These are phyloP conservation scores for Ptilonorhynchus violaceus DNA, from an alignment of 2,113 vertebrate genomes.

Conservation along the genomic window DNA sequence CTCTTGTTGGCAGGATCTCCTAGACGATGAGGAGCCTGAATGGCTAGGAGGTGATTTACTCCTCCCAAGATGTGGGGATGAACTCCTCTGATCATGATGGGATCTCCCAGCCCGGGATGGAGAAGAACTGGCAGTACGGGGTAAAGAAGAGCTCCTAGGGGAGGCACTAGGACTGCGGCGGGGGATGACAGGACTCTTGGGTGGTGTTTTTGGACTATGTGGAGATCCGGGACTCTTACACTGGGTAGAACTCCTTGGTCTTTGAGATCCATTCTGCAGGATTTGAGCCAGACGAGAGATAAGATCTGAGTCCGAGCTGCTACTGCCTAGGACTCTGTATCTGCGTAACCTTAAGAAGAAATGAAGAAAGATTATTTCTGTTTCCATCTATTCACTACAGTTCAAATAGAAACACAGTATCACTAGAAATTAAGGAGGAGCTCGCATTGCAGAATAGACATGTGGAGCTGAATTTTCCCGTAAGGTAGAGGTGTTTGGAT, in stretches of 20 bases:
- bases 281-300: conserved; percentile 94
- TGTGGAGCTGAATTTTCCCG: neutral
- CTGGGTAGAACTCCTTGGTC: conserved; percentile 75
- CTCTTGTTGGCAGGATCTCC: conserved; percentile 89
- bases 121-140: conserved; percentile 94
- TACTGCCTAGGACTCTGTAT: conserved; percentile 89
- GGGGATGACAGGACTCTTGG: conserved; percentile 85
- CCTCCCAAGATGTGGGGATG: conserved; percentile 83
- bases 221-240: conserved; percentile 82
- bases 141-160: conserved; percentile 91
- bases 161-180: conserved; percentile 94
- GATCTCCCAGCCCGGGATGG: conserved; percentile 88
- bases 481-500: neutral
- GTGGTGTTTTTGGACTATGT: conserved; percentile 84
- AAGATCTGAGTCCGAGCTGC: conserved; percentile 93
- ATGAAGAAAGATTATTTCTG: conserved; percentile 56
- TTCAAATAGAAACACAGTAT: neutral
- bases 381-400: neutral
- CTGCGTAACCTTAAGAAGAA: conserved; percentile 82
- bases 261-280: conserved; percentile 88
- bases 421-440: neutral
- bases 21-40: conserved; percentile 91
- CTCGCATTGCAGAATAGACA: neutral
- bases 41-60: conserved; percentile 95
- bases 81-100: conserved; percentile 83